Conservation (phyloP, 2,113 vertebrate genomes). For the Cryptotis parvus region DNA sequence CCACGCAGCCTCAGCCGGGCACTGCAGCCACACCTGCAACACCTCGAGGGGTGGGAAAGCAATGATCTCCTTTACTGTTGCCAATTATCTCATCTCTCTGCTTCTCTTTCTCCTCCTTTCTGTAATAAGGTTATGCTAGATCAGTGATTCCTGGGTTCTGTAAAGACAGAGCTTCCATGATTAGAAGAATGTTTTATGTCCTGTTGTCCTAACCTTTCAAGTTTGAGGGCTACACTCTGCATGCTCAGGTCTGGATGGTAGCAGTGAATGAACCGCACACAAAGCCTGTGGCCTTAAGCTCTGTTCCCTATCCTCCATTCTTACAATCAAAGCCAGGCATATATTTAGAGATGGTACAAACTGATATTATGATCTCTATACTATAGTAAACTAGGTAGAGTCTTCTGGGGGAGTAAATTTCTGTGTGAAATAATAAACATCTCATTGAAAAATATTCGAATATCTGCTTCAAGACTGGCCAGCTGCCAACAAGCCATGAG, state of each 20-base stretch:
- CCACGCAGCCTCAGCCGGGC: too few relatives aligned
- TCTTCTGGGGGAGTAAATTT: not conserved
- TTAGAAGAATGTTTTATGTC: constrained; percentile 1
- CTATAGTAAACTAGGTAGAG: not conserved
- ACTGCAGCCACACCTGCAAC: too few relatives aligned
- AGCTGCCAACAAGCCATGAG: not conserved
- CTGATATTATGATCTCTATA: not conserved
- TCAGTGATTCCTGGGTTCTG: not conserved
- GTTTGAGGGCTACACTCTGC: too few relatives aligned
- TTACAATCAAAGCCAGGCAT: not conserved
- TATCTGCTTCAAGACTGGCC: not conserved
- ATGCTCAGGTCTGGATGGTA: too few relatives aligned
- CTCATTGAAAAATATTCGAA: not conserved
- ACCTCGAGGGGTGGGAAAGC: too few relatives aligned
- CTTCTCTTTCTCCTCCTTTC: not conserved
- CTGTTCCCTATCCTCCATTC: not conserved
- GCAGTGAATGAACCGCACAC: too few relatives aligned
- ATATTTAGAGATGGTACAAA: not conserved
- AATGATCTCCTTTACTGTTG: not conserved
- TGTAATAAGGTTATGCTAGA: not conserved
- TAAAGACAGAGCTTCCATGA: not conserved
- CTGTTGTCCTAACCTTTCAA: not conserved
- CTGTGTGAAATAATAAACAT: not conserved
- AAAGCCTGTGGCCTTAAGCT: too few relatives aligned
- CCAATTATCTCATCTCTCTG: constrained; percentile 1